A percentile compares a stretch with the other conserved stretches of the same genome.
These are phyloP conservation scores for Nudaria mundana DNA, from an alignment of 2,888 invertebrate genomes.

Conservation along the genomic window DNA sequence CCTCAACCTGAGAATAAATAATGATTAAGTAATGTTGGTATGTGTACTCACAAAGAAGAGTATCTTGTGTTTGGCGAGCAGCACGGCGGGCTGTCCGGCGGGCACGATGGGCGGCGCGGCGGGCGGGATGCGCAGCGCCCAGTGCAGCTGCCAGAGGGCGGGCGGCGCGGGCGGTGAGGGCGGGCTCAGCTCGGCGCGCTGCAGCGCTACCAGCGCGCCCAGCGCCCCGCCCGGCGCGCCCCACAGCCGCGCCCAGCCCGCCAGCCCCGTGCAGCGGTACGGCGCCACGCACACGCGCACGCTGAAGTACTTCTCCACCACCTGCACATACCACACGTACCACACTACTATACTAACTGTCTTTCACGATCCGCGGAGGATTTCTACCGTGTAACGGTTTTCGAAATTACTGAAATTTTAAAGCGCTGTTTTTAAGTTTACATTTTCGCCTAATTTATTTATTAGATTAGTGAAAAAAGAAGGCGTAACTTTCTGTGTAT, in stretches of 20 bases:
- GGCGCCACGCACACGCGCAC: conserved; percentile 93
- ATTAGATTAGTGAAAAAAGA: too few species aligned
- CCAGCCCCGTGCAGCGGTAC: conserved; percentile 93
- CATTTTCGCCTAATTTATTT: too few species aligned
- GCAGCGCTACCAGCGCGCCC: conserved; percentile 95
- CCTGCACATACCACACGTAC: too few species aligned
- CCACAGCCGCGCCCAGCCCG: conserved; percentile 92
- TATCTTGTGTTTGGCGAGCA: conserved; percentile 92
- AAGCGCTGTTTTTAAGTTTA: too few species aligned
- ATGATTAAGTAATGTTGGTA: too few species aligned
- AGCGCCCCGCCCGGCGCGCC: conserved; percentile 93
- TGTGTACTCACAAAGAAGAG: conserved; percentile 91
- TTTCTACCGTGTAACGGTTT: too few species aligned
- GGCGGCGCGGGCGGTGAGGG: too few species aligned
- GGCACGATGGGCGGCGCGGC: conserved; percentile 93
- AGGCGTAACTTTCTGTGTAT: too few species aligned
- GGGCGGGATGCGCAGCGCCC: conserved; percentile 96
- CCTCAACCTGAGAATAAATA: too few species aligned
- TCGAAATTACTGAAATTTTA: too few species aligned
- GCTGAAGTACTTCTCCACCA: conserved; percentile 96
- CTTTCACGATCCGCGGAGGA: too few species aligned
- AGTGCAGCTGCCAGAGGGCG: conserved; percentile 93
- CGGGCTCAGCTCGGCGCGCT: conserved; percentile 84
- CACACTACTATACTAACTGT: too few species aligned
- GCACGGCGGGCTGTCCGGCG: conserved; percentile 93